Evolutionary conservation across 2,797 vertebrate genomes (phyloP).

Genomic region (Semotilus atromaculatus): DNA sequence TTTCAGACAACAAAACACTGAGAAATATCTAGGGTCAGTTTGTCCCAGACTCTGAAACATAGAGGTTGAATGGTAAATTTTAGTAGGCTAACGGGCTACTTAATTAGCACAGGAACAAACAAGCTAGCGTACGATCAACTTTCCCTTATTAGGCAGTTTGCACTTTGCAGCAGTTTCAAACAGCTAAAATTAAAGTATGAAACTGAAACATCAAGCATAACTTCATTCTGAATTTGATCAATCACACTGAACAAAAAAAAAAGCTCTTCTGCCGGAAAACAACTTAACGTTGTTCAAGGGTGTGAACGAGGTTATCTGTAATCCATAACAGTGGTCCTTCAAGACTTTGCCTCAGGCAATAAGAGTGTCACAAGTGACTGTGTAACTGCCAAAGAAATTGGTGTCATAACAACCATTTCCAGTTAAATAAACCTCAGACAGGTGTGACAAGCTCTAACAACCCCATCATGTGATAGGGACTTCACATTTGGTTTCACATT

Average conservation of each 20-base stretch:
- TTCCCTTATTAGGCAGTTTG: background rate
- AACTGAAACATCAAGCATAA: background rate
- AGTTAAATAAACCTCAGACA: slow-evolving; percentile 3
- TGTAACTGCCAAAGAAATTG: background rate
- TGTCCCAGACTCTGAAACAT: background rate
- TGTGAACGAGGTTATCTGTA: background rate
- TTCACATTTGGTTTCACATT: slow-evolving; percentile 8
- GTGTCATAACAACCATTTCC: slow-evolving; percentile 18
- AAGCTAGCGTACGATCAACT: background rate
- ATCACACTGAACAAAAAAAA: background rate
- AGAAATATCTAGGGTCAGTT: slow-evolving; percentile 45
- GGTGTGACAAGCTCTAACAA: slow-evolving; percentile 26
- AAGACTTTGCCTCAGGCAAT: slow-evolving; percentile 19
- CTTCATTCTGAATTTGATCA: background rate
- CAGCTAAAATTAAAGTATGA: background rate
- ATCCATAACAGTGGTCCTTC: background rate
- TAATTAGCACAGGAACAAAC: slow-evolving; percentile 13
- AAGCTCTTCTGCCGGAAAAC: background rate
- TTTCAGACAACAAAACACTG: slow-evolving; percentile 51
- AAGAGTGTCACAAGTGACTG: background rate
- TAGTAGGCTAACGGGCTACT: background rate
- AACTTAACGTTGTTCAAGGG: background rate
- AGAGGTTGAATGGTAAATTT: background rate
- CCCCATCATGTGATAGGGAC: slow-evolving; percentile 15
- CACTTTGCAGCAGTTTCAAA: background rate